Percentiles rank a stretch among this genome's conserved stretches.
Conservation (phyloP, 2,797 vertebrate species). For the Paedocypris micromegethes region DNA sequence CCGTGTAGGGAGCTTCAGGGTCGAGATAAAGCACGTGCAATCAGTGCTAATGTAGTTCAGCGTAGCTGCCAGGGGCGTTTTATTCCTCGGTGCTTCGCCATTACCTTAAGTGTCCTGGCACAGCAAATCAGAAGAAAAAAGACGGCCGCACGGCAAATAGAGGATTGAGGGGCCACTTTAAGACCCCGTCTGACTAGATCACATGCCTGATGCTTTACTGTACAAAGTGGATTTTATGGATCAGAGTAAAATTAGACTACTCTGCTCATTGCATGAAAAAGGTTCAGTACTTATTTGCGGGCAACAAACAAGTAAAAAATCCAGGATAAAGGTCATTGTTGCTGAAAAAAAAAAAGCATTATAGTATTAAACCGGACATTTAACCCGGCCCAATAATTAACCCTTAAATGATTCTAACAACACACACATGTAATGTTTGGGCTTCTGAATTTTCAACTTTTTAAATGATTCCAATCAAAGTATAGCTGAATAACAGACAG, state of each 20-base stretch:
- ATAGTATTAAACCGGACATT: too few species aligned
- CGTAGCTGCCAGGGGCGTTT: slow-evolving; percentile 45
- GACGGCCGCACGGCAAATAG: slow-evolving; percentile 20
- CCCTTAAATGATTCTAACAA: too few species aligned
- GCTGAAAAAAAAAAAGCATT: too few species aligned
- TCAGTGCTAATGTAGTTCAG: slow-evolving; percentile 49
- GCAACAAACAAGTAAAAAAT: not conserved
- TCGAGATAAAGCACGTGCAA: slow-evolving; percentile 45
- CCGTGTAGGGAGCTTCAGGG: slow-evolving; percentile 35
- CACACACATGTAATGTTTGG: too few species aligned
- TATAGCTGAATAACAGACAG: too few species aligned
- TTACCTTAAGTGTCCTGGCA: slow-evolving; percentile 56
- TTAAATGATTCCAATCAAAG: too few species aligned
- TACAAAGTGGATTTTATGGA: slow-evolving; percentile 14
- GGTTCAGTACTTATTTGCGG: not conserved
- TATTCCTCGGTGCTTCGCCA: slow-evolving; percentile 56
- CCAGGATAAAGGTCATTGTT: not conserved
- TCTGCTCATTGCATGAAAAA: not conserved
- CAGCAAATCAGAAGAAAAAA: slow-evolving; percentile 40
- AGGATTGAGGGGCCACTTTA: slow-evolving; percentile 26
- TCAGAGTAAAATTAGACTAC: not conserved
- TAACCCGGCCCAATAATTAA: too few species aligned
- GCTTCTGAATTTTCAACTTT: too few species aligned
- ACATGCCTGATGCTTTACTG: slow-evolving; percentile 13
- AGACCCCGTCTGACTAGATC: slow-evolving; percentile 26